Conservation (phyloP, 2,113 vertebrate species). For the Callorhinus ursinus region DNA sequence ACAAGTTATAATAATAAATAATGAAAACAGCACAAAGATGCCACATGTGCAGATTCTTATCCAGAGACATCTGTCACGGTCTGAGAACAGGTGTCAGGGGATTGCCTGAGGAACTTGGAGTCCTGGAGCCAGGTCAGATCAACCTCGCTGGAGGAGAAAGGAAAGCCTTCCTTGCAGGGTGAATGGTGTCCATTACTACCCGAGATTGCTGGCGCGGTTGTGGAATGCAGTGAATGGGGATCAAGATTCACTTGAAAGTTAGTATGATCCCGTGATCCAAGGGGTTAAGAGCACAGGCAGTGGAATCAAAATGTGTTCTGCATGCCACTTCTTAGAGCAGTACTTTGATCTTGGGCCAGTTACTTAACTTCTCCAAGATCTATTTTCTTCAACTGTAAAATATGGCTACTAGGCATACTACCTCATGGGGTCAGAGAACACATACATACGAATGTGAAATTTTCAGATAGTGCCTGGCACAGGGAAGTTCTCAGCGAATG, state of each 20-base stretch:
- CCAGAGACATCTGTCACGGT: neutral
- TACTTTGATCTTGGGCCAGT: neutral
- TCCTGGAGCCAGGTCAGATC: neutral
- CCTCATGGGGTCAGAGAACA: neutral
- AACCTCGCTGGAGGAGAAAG: neutral
- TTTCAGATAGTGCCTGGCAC: neutral
- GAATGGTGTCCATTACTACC: neutral
- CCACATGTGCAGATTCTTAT: neutral
- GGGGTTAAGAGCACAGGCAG: neutral
- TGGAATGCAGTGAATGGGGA: neutral
- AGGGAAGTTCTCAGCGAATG: neutral
- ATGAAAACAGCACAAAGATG: neutral
- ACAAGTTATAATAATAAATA: neutral
- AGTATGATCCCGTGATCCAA: neutral
- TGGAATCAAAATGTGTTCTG: neutral
- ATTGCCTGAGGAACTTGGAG: neutral
- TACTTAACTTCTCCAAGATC: neutral
- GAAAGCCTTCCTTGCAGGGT: neutral
- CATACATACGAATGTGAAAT: neutral
- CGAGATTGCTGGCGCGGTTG: neutral
- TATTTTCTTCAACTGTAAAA: slow-evolving; percentile 22
- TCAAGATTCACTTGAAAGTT: neutral
- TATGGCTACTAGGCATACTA: neutral
- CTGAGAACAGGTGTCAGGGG: neutral
- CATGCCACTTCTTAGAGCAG: neutral